These are phyloP conservation scores for Arizona elegans DNA, from an alignment of 2,113 vertebrate species.

Conservation along the genomic window DNA sequence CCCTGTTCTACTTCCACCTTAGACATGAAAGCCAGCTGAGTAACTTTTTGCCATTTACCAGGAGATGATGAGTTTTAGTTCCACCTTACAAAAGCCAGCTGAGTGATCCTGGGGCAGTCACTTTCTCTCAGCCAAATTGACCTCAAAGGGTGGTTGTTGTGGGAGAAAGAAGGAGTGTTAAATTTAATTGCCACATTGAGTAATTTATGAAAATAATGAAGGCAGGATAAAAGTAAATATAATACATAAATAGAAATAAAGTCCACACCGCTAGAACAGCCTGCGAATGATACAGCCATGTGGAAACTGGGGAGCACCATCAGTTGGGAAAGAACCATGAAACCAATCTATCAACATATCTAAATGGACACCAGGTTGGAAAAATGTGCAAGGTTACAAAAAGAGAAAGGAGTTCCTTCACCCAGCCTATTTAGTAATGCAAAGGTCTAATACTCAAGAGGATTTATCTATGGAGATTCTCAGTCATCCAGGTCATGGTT, in stretches of 20 bases:
- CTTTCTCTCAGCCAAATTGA: neutral
- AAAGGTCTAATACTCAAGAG: neutral
- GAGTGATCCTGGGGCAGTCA: neutral
- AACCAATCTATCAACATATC: neutral
- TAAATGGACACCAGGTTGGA: neutral
- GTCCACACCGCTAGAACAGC: neutral
- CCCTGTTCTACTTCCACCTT: neutral
- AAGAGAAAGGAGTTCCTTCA: neutral
- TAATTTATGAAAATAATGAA: neutral
- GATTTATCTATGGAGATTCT: too few relatives aligned
- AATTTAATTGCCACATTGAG: neutral
- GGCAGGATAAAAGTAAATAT: neutral
- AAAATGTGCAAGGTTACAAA: neutral
- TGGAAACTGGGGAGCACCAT: neutral
- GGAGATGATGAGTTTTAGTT: neutral
- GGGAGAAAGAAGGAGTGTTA: neutral
- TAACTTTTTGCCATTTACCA: neutral
- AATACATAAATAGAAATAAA: neutral
- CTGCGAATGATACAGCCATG: neutral
- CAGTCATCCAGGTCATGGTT: too few relatives aligned
- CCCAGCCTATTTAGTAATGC: neutral
- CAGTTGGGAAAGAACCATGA: neutral
- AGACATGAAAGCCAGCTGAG: neutral
- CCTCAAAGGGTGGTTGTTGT: neutral
- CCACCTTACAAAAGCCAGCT: neutral